phyloP scores from a whole-genome alignment of 2,888 invertebrate genomes.

The Leptinotarsa juncta region DNA sequence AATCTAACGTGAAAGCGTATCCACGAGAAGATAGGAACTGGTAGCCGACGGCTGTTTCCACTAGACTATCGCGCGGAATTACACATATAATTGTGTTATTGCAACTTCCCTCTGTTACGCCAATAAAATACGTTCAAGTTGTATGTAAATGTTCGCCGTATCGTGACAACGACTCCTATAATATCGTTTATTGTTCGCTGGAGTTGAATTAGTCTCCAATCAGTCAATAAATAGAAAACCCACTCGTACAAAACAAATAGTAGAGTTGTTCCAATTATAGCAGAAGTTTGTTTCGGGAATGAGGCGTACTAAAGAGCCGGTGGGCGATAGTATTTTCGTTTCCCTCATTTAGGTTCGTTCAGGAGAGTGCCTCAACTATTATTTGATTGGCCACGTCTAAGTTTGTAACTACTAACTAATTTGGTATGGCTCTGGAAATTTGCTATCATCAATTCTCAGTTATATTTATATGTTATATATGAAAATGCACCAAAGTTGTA shows the following conservation, averaged over 20 bases:
- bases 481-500: too few relatives aligned
- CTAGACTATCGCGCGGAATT: slow-evolving; percentile 45
- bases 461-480: too few relatives aligned
- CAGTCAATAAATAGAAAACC: slow-evolving; percentile 27
- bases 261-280: neutral
- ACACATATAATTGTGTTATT: slow-evolving; percentile 50
- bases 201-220: slow-evolving; percentile 30
- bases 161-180: slow-evolving; percentile 38
- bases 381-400: neutral
- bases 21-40: slow-evolving; percentile 33
- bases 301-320: neutral
- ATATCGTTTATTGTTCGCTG: slow-evolving; percentile 37
- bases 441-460: too few relatives aligned
- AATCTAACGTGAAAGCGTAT: slow-evolving; percentile 43
- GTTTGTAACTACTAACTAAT: too few relatives aligned
- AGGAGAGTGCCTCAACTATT: neutral
- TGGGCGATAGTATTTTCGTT: neutral
- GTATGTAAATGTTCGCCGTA: slow-evolving; percentile 36
- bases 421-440: too few relatives aligned
- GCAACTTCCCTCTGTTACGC: slow-evolving; percentile 44
- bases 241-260: slow-evolving; percentile 15
- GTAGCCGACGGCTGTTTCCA: slow-evolving; percentile 37
- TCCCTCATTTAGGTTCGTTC: neutral
- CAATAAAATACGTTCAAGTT: slow-evolving; percentile 23
- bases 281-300: slow-evolving; percentile 1